A percentile compares a stretch with the other conserved stretches of the same genome.
These are phyloP conservation scores for Gobionotothen gibberifrons DNA, from an alignment of 2,797 vertebrate genomes.

Conservation along the genomic window DNA sequence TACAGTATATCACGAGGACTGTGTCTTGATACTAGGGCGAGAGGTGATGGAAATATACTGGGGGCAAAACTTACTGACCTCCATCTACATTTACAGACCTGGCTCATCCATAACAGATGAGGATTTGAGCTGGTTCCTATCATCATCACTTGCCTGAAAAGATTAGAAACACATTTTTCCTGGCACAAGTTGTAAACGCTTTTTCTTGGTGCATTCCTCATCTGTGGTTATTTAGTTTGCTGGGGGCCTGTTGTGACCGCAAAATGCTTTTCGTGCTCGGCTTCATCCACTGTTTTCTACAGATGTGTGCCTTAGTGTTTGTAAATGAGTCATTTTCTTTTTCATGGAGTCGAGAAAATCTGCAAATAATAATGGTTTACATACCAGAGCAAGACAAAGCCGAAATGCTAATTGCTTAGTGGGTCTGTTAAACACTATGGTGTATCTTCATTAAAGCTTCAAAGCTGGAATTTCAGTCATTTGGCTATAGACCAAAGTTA, in stretches of 20 bases:
- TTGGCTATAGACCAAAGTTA: slow-evolving; percentile 71
- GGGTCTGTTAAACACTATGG: slow-evolving; percentile 82
- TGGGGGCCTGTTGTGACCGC: slow-evolving; percentile 86
- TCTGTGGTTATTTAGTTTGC: slow-evolving; percentile 87
- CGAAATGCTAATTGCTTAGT: slow-evolving; percentile 79
- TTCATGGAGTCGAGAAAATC: slow-evolving; percentile 75
- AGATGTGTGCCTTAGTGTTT: slow-evolving; percentile 77
- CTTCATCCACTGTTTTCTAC: slow-evolving; percentile 75
- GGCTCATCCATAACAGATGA: slow-evolving; percentile 77
- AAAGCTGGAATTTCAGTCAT: slow-evolving; percentile 83
- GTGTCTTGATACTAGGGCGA: slow-evolving; percentile 12
- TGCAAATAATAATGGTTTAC: slow-evolving; percentile 85
- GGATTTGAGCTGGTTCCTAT: slow-evolving; percentile 79
- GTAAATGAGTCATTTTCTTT: slow-evolving; percentile 78
- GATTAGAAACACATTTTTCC: slow-evolving; percentile 87
- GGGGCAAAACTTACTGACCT: slow-evolving; percentile 62
- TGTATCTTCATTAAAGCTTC: slow-evolving; percentile 85
- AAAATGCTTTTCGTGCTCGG: slow-evolving; percentile 82
- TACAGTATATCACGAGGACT: slow-evolving; percentile 29
- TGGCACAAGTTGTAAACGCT: slow-evolving; percentile 83
- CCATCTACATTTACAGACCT: slow-evolving; percentile 59
- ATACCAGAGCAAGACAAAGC: slow-evolving; percentile 75
- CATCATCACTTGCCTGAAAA: slow-evolving; percentile 81
- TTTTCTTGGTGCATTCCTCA: slow-evolving; percentile 86
- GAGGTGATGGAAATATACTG: slow-evolving; percentile 71